Base-by-base conservation (phyloP, 2,888 invertebrate genomes). In the Leptinotarsa juncta region DNA sequence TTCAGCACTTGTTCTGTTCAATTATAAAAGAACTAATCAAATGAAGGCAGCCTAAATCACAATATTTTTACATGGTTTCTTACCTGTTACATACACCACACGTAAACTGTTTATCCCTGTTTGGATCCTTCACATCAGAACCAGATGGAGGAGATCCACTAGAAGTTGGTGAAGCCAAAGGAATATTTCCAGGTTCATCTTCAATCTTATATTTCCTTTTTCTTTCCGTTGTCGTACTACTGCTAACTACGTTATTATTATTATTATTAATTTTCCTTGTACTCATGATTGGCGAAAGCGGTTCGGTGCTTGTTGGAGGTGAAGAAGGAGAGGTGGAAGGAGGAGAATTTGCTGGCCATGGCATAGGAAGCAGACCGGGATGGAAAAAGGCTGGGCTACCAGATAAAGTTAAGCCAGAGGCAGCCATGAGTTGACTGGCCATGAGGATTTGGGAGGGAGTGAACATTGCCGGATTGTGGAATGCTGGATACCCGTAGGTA, bases 31-130 rank as follows among this genome's bases (percentile, higher is more conserved):
- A 42, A 42, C 42, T 42, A 42, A 42, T 42, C 42, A 2, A 42
- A 42, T 42, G 42, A 10, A 12, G 42, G 42, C 10, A 42, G 42
- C 10, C 42, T 42, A 42, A 42, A 42, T 10, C 42, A 42, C 10
- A 42, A 42, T 2, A 32, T 32, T 51, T n/a, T 14, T 10, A 49
- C 18, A 48, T 23, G 16, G 12, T 53, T 62, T 32, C 72, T 32
- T 69, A 78, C 78, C 78, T 92, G 76, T 94, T 93, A 89, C 97
- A 97, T 66, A 95, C 92, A 71, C 94, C 93, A 88, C 97, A 97
- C 32, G 95, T 95, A 89, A 97, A 97, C 74, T 94, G 93, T 86
- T 96, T 95, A 84, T 96, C 96, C 15, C 94, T 82, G 68, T 82
- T 83, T 0, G 81, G 75, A 55, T 85, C 85, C 73, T 85, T 85